phyloP scores from a whole-genome alignment of 37 sponge, comb jelly and placozoan species.

The Cladorhizidae sp. region DNA sequence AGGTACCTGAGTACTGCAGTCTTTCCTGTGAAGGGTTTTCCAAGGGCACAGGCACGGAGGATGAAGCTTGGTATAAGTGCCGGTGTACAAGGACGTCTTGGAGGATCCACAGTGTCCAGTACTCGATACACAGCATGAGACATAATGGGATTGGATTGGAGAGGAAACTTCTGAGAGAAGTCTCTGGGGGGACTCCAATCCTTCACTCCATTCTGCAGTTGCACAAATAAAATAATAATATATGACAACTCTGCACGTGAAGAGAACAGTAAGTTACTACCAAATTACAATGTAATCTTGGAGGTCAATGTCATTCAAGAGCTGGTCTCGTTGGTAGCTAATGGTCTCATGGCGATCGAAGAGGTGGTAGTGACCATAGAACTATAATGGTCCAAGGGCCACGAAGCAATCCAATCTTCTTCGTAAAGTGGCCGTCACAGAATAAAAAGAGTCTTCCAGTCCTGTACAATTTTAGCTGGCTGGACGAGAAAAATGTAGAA shows the following conservation, averaged over 20 bases:
- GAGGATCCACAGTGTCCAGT: constrained; percentile 65
- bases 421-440: constrained; percentile 72
- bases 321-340: not conserved
- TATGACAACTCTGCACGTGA: not conserved
- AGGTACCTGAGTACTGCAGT: constrained; percentile 53
- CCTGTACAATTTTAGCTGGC: constrained; percentile 70
- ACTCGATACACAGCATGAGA: constrained; percentile 76
- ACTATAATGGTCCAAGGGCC: not conserved
- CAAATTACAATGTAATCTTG: constrained; percentile 53
- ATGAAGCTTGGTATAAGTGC: constrained; percentile 82
- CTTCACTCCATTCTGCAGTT: constrained; percentile 1
- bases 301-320: constrained; percentile 62
- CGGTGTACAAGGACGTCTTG: constrained; percentile 63
- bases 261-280: not conserved
- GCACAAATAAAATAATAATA: not conserved
- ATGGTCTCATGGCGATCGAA: not conserved
- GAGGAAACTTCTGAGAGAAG: constrained; percentile 23
- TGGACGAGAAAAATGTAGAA: constrained; percentile 9
- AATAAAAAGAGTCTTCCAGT: constrained; percentile 85
- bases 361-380: constrained; percentile 1
- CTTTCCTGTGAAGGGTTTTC: constrained; percentile 85
- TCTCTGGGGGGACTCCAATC: constrained; percentile 16
- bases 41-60: constrained; percentile 77
- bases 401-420: not conserved
- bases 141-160: constrained; percentile 53